Base-by-base conservation (phyloP, 1,140 invertebrate species). In the Drosophila kepulauana region DNA sequence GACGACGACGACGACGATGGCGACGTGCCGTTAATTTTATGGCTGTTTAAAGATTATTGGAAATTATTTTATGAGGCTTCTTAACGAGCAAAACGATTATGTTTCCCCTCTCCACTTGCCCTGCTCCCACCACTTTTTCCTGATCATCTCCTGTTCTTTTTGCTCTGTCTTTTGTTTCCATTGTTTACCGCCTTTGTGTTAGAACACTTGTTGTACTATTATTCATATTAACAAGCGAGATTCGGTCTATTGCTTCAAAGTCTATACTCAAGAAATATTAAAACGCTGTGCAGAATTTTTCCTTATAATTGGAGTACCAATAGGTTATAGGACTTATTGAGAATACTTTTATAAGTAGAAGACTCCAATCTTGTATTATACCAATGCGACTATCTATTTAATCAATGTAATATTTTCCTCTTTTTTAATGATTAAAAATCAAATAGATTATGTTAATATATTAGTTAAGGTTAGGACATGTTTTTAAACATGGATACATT, bases 41-140 rank as follows among this genome's bases (percentile, higher is more conserved):
- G 84, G 78, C 45, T 78, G 80, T 88, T 88, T 89, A 89, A 88
- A 89, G 77, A 89, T 88, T 88, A 88, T 88, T 88, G 85, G 84
- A 88, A 88, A 88, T 73, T 81, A 89, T 88, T 88, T 88, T 88
- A 88, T 84, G 85, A 65, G 80, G 71, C 87, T 71, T 59, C 77
- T 74, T 80, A 80, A 88, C 84, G 82, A 87, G 80, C 63, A 74
- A 65, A 79, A 73, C 68, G 64, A 78, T 85, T 64, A 49, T 71
- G 48, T 77, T 76, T 46, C 10, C 41, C 43, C 11, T 16, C 11
- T 11, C 13, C 20, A 33, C 15, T 1, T 35, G 11, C 10, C 41
- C 10, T n/a, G 35, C 49, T 62, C 41, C 20, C n/a, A 41, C 38
- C 38, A 38, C 35, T 11, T 38, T 10, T 38, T 8, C 41, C 5